Evolutionary conservation across 2,113 vertebrate genomes (phyloP), one percentile per base, ranked within the genome.

Genomic region (Rattus norvegicus): DNA sequence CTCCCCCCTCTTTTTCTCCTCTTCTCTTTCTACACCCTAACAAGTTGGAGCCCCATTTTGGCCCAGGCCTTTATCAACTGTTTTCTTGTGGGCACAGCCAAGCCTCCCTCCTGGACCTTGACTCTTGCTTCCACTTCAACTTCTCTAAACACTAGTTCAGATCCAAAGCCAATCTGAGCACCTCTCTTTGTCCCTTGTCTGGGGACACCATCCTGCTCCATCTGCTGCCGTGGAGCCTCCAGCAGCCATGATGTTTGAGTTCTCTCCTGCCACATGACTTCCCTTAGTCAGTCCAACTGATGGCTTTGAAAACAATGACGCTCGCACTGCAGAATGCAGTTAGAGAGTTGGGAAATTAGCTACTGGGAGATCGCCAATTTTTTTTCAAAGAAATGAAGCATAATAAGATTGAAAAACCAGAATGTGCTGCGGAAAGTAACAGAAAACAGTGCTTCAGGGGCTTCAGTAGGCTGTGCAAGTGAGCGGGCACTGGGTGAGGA

Each of bases 341-440:
- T 73, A 81, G 47, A 72, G n/a, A 92, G 69, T n/a, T 96, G 90
- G 56, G 49, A 93, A 96, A 89, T 79, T 54, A 91, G 17, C 72
- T 77, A n/a, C 22, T 95, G 83, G 77, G 81, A 73, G 39, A 28
- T 47, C 63, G n/a, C 54, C 93, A 94, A 73, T 92, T 92, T 5
- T 75, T 84, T 84, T 63, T 19, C 81, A 75, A 72, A 79, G 86
- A 93, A 81, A 85, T 12, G 7, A 61, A 88, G 72, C 1, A 69
- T 7, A 95, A 88, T 43, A 84, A 56, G 91, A 92, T n/a, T 65
- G 28, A 95, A 98, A 89, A 63, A 88, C 56, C 79, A 96, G 65
- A 90, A 87, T 87, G 88, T 24, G 67, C 22, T 96, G 54, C 63
- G 59, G 61, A 87, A 17, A 72, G 7, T 76, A 88, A 91, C 30